These are phyloP conservation scores for Leptonema lineaticorne DNA, from an alignment of 1,140 invertebrate genomes.

Conservation along the genomic window DNA sequence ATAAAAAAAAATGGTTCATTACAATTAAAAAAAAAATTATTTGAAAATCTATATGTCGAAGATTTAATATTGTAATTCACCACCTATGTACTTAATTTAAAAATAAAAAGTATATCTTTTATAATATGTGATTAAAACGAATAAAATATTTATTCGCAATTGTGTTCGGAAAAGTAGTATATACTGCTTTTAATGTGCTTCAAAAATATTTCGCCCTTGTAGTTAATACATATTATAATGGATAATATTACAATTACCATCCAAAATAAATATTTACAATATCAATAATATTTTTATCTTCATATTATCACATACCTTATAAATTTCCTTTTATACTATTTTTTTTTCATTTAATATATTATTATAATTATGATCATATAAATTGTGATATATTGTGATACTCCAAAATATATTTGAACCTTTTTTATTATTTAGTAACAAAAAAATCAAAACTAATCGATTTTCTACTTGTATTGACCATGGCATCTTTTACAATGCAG, in stretches of 20 bases:
- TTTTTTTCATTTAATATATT: neutral
- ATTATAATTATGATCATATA: neutral
- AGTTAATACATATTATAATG: no score
- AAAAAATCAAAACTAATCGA: no score
- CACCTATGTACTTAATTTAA: no score
- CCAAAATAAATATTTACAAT: neutral
- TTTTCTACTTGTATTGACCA: slow-evolving; percentile 10
- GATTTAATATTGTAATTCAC: no score
- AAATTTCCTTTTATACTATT: no score
- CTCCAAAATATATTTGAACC: no score
- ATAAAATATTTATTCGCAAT: neutral
- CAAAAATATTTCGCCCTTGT: neutral
- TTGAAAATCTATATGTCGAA: no score
- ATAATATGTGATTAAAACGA: no score
- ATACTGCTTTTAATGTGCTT: neutral
- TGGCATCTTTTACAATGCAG: slow-evolving; percentile 3
- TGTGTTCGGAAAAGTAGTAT: slow-evolving; percentile 9
- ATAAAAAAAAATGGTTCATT: no score
- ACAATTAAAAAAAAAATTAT: no score
- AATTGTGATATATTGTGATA: neutral
- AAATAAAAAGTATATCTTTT: no score
- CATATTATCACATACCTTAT: neutral
- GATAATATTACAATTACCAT: neutral
- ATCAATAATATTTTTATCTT: neutral
- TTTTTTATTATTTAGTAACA: no score